Conservation (phyloP, 2,888 invertebrate species). For the Corbicula japonica region DNA sequence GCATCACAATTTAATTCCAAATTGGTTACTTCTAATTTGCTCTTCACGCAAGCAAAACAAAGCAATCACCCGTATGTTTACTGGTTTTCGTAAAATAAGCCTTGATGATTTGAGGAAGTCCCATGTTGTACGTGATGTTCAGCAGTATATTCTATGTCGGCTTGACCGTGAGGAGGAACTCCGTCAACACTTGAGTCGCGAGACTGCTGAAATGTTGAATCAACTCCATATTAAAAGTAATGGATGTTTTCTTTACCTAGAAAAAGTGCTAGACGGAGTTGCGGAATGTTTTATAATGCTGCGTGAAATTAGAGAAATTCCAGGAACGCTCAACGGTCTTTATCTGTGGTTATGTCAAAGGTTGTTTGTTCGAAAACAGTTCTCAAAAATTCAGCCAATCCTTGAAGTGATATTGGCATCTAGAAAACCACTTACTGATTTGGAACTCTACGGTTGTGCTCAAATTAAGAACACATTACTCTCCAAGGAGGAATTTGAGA, state of each 20-base stretch:
- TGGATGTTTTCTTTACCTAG: conserved; percentile 89
- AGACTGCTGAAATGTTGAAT: conserved; percentile 97
- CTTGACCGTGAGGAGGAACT: conserved; percentile 96
- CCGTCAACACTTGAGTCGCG: conserved; percentile 94
- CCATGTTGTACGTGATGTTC: conserved; percentile 96
- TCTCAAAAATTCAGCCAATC: conserved; percentile 91
- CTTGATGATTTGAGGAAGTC: conserved; percentile 95
- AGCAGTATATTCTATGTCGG: conserved; percentile 95
- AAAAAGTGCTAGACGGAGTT: conserved; percentile 92
- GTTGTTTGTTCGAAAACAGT: conserved; percentile 94
- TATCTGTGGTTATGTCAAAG: conserved; percentile 98
- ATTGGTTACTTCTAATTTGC: conserved; percentile 96
- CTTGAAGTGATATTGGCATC: conserved; percentile 95
- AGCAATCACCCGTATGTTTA: conserved; percentile 91
- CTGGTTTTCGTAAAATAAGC: conserved; percentile 94
- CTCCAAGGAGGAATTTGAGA: conserved; percentile 80
- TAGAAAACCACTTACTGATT: conserved; percentile 90
- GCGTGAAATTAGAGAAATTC: conserved; percentile 95
- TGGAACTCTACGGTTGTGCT: conserved; percentile 93
- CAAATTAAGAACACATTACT: conserved; percentile 93
- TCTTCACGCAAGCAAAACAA: conserved; percentile 93
- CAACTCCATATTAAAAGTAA: conserved; percentile 98
- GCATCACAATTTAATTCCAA: conserved; percentile 96
- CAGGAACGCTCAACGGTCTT: conserved; percentile 97
- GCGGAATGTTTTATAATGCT: conserved; percentile 97